Conservation (phyloP, 2,113 vertebrate genomes). For the Engystomops pustulosus region DNA sequence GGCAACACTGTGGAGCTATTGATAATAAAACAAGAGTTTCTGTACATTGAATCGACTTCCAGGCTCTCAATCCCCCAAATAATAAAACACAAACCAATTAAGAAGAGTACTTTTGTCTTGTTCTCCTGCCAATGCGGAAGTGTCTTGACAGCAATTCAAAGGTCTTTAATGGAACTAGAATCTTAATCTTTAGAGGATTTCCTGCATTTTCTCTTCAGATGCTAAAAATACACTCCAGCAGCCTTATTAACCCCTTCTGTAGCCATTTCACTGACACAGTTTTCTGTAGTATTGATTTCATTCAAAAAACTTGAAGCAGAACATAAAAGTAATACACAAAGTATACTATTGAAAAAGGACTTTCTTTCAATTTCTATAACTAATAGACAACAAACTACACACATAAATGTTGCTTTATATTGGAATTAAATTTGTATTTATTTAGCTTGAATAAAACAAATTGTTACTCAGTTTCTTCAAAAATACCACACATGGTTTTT, state of each 20-base stretch:
- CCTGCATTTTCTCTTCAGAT: slow-evolving; percentile 17
- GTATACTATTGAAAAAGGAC: too few relatives aligned
- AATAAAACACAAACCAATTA: slow-evolving; percentile 58
- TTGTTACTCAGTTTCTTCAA: too few relatives aligned
- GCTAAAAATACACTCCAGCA: slow-evolving; percentile 7
- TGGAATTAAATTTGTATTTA: too few relatives aligned
- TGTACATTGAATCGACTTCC: slow-evolving; percentile 4
- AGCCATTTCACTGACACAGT: not conserved
- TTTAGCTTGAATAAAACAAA: too few relatives aligned
- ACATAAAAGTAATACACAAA: not conserved
- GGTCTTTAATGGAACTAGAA: slow-evolving; percentile 35
- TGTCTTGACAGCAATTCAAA: slow-evolving; percentile 53
- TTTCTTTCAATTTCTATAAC: too few relatives aligned
- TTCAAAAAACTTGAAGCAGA: not conserved
- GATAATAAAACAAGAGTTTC: slow-evolving; percentile 31
- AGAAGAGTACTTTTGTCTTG: slow-evolving; percentile 38
- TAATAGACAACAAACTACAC: too few relatives aligned
- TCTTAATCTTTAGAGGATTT: slow-evolving; percentile 41
- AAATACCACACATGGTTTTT: too few relatives aligned
- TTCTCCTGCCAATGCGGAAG: slow-evolving; percentile 46
- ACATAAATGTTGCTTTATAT: too few relatives aligned
- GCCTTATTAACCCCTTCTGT: not conserved
- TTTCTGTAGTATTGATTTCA: not conserved
- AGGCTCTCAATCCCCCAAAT: slow-evolving; percentile 42
- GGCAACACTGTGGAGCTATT: not conserved